These are phyloP conservation scores for Loxodonta africana DNA, from an alignment of 2,113 vertebrate species.

Conservation along the genomic window DNA sequence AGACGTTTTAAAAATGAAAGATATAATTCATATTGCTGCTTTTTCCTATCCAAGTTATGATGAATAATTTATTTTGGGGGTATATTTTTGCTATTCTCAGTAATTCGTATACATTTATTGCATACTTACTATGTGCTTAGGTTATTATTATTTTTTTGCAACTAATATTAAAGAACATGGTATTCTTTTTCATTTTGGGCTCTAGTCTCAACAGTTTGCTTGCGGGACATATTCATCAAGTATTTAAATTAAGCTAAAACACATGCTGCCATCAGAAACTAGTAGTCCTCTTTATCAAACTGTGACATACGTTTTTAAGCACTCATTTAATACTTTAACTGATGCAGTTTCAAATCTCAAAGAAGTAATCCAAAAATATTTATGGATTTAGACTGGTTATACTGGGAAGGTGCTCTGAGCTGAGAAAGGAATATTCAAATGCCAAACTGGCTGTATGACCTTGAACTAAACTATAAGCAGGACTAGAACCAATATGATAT, in stretches of 20 bases:
- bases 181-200: neutral
- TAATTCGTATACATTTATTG: neutral
- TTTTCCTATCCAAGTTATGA: neutral
- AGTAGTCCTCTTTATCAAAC: neutral
- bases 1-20: neutral
- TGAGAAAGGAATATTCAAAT: too few species aligned
- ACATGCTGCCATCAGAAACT: neutral
- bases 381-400: neutral
- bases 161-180: neutral
- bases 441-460: too few species aligned
- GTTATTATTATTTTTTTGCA: neutral
- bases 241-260: conserved; percentile 37
- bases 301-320: neutral
- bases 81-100: neutral
- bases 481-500: too few species aligned
- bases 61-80: neutral
- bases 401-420: neutral
- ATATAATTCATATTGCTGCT: neutral
- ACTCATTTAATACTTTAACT: conserved; percentile 15
- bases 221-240: neutral
- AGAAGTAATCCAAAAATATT: neutral
- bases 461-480: too few species aligned
- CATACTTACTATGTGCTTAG: neutral
- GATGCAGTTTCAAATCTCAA: conserved; percentile 8
- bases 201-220: neutral